These are phyloP conservation scores for Agelastica alni DNA, from an alignment of 2,888 invertebrate species.

Conservation along the genomic window DNA sequence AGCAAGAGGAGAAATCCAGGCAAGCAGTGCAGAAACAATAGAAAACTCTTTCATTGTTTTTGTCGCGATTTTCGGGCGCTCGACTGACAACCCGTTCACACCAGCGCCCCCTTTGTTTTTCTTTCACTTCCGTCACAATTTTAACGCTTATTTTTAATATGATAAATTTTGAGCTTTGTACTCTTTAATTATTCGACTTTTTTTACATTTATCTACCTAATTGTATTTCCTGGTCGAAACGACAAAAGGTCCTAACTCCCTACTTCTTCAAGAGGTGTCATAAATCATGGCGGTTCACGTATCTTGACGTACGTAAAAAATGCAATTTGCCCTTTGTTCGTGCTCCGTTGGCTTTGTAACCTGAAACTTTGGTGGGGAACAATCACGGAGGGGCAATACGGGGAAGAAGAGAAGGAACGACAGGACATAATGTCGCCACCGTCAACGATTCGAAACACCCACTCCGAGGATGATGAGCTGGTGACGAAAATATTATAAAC, in stretches of 20 bases:
- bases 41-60: constrained; percentile 58
- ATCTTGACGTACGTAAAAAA: constrained; percentile 48
- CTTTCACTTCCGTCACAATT: constrained; percentile 55
- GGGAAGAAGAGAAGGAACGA: neutral
- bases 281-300: constrained; percentile 55
- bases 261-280: constrained; percentile 51
- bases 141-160: constrained; percentile 58
- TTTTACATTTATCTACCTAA: constrained; percentile 59
- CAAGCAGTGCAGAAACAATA: constrained; percentile 50
- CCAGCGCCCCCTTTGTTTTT: constrained; percentile 55
- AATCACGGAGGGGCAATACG: neutral
- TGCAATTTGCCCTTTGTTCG: constrained; percentile 47
- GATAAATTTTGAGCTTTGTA: constrained; percentile 59
- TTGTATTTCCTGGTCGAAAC: constrained; percentile 55
- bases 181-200: constrained; percentile 58
- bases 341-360: constrained; percentile 50
- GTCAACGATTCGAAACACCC: constrained; percentile 20
- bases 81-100: constrained; percentile 56
- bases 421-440: constrained; percentile 3
- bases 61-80: constrained; percentile 53
- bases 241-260: constrained; percentile 48
- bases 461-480: constrained; percentile 2
- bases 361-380: constrained; percentile 43
- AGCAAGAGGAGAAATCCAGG: constrained; percentile 32
- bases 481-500: neutral